Base-by-base conservation (phyloP, 2,888 invertebrate genomes). In the Zygogramma bicolorata region DNA sequence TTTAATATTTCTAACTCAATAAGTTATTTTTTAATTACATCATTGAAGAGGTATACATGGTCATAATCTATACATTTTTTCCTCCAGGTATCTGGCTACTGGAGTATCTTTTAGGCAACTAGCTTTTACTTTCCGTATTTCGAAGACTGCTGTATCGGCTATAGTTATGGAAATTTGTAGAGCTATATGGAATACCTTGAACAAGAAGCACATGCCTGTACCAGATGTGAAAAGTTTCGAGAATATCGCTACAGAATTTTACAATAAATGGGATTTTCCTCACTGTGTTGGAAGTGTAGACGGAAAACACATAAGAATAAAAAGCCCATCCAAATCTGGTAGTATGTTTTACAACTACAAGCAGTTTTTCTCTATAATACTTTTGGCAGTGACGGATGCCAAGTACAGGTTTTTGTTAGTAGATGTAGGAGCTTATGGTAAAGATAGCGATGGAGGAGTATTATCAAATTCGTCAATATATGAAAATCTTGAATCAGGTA, bases 111-210 rank as follows among this genome's bases (percentile, higher is more conserved):
- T 74, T 40, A 70, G 74, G 53, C 71, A 70, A 58, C 27, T 74
- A 31, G 31, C 31, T 31, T 31, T 65, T 57, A 40, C 46, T 25
- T 34, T 69, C 42, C 40, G 53, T 46, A 63, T 69, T 38, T 69
- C 69, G 1, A 70, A 59, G 59, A 53, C 58, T 31, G 49, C 65
- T n/a, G 72, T 75, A 57, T 65, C 74, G 59, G 20, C 27, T 34
- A 71, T 78, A 27, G 65, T 78, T 13, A 53, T 46, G 58, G 78
- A 77, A 72, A 71, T 74, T 8, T 70, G 68, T 53, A 72, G 59
- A 40, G 70, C 70, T 5, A 67, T 75, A 60, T 73, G 70, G 73
- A 57, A 67, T 18, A 69, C 46, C 29, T 65, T 77, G 31, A 31
- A 31, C 31, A 63, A 61, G 22, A 62, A 67, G 13, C 75, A 77